phyloP scores from a whole-genome alignment of 2,113 vertebrate genomes.

The Phalacrocorax pelagicus region DNA sequence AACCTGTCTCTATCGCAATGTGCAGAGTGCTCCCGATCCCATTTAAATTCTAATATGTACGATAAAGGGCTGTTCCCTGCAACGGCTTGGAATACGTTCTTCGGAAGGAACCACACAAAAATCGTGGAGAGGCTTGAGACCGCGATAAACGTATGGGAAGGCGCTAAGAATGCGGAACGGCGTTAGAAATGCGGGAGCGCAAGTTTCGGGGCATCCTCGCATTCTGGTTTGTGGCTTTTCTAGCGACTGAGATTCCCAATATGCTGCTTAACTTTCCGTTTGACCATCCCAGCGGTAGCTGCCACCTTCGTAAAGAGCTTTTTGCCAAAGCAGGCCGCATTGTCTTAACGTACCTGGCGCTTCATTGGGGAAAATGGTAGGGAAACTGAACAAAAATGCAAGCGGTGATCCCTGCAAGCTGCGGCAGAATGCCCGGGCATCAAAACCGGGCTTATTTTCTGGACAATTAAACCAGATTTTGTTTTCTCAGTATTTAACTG shows the following conservation, averaged over 20 bases:
- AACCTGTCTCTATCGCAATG: accelerated
- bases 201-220: not conserved
- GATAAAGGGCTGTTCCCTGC: not conserved
- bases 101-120: not conserved
- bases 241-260: accelerated
- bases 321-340: not conserved
- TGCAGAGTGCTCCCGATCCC: accelerated
- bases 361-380: not conserved
- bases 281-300: not conserved
- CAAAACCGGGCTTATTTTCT: not conserved
- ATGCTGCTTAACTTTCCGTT: not conserved
- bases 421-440: not conserved
- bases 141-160: not conserved
- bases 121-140: not conserved
- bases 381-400: not conserved
- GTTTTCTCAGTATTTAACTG: not conserved
- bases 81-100: not conserved
- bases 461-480: not conserved
- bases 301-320: not conserved
- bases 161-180: not conserved
- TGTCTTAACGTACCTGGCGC: not conserved
- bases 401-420: not conserved
- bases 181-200: not conserved
- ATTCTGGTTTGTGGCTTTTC: not conserved
- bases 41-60: accelerated